phyloP scores from a whole-genome alignment of 2,888 invertebrate genomes.

The Prenolepis imparis region DNA sequence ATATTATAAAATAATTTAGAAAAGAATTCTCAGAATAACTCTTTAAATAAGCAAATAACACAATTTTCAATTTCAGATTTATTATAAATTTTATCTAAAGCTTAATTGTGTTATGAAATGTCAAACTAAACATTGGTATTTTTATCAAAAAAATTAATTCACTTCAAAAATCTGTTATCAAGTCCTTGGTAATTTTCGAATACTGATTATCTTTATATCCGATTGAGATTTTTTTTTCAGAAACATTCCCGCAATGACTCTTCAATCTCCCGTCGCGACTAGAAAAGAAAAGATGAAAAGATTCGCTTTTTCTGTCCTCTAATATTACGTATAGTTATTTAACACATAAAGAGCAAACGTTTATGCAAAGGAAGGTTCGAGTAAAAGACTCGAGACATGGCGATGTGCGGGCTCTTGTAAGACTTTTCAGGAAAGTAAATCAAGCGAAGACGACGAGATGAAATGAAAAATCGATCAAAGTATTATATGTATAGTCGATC shows the following conservation, averaged over 20 bases:
- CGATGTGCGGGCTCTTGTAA: slow-evolving; percentile 4
- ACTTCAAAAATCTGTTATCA: not conserved
- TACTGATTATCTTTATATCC: not conserved
- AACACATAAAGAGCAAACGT: slow-evolving; percentile 18
- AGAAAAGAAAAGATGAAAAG: slow-evolving; percentile 55
- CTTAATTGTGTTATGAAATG: not conserved
- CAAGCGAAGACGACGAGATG: not conserved
- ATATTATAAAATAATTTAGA: slow-evolving; percentile 1
- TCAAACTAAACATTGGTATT: not conserved
- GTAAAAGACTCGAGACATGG: not conserved
- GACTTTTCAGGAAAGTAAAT: slow-evolving; percentile 13
- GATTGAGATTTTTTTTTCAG: not conserved
- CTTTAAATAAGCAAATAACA: not conserved
- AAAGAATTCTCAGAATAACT: not conserved
- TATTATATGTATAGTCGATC: not conserved
- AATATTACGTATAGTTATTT: slow-evolving; percentile 51
- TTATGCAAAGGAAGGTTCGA: not conserved
- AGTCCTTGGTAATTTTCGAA: not conserved
- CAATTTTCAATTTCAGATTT: not conserved
- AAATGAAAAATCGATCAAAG: slow-evolving; percentile 10
- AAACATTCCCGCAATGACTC: slow-evolving; percentile 24
- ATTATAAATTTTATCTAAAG: not conserved
- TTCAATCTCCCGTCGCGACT: slow-evolving; percentile 56
- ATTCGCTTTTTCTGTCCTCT: slow-evolving; percentile 18
- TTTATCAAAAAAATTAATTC: not conserved